Base-by-base conservation (phyloP, 1,140 invertebrate genomes). In the Nixonia krombeini region DNA sequence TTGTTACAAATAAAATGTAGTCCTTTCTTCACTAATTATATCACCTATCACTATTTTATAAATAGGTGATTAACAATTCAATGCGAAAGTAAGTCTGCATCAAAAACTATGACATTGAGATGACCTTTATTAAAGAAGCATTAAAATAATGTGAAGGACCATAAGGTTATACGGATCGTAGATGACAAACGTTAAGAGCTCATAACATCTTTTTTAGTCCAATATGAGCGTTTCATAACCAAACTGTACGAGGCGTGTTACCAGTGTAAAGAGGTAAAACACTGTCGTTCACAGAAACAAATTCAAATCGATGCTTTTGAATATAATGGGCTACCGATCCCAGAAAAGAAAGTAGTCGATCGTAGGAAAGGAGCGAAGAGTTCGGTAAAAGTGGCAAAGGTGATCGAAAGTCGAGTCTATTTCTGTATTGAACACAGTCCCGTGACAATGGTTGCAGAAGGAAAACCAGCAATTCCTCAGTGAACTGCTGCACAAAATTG, bases 391-490 rank as follows among this genome's bases (percentile, higher is more conserved):
- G 46, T 49, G 31, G 17, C 26, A 41, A 41, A 33, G 18, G 44
- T n/a, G 12, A 28, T 41, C 16, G 38, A 21, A 41, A 41, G 31
- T 15, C 38, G 50, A 40, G 46, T 31, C 58, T 42, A 72, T 55
- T 56, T 56, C 58, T 61, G 12, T 38, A 10, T 7, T 2, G 6
- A 25, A 35, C 13, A 42, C 17, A 17, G 12, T 41, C 28, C 25
- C 3, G 33, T 40, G 59, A 65, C 50, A 51, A 56, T 70, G 29
- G 59, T 49, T 16, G 47, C 15, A 17, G 25, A 23, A 49, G 38
- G 23, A n/a, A 42, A 67, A 47, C 25, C 17, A 46, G 70, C 77
- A 69, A 72, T 78, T 72, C 65, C 65, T 78, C 76, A 63, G 64
- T 38, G 55, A 62, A 69, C 63, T 66, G 45, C 41, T 47, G 33